Percentiles rank a stretch among this genome's conserved stretches.
phyloP scores from a whole-genome alignment of 2,797 vertebrate genomes.

The Amblyopsis hoosieri region DNA sequence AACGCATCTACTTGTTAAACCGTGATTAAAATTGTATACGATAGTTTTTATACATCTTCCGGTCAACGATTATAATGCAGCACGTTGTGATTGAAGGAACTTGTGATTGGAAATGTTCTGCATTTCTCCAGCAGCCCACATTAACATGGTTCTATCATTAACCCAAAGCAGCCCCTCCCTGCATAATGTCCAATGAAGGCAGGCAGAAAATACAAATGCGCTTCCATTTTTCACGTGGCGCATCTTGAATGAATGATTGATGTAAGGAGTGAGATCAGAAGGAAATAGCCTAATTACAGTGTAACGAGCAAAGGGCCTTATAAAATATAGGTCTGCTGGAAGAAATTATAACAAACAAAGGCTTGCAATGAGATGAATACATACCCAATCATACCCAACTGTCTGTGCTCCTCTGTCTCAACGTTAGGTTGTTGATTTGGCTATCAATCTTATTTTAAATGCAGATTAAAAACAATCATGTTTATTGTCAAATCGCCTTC shows the following conservation, averaged over 20 bases:
- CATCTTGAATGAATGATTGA: constrained; percentile 77
- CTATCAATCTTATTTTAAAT: constrained; percentile 25
- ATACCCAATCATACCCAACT: not conserved
- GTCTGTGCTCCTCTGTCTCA: not conserved
- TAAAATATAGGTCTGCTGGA: constrained; percentile 63
- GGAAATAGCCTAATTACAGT: constrained; percentile 68
- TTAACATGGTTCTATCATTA: constrained; percentile 73
- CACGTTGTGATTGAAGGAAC: constrained; percentile 67
- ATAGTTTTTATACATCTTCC: constrained; percentile 74
- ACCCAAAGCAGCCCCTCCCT: constrained; percentile 51
- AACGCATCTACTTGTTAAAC: constrained; percentile 82
- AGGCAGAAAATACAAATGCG: constrained; percentile 49
- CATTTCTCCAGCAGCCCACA: constrained; percentile 50
- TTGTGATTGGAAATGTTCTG: constrained; percentile 74
- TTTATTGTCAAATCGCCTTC: constrained; percentile 72
- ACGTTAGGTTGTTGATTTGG: constrained; percentile 17
- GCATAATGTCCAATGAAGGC: constrained; percentile 50
- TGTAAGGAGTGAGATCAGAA: constrained; percentile 67
- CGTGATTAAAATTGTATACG: constrained; percentile 76
- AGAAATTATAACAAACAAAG: constrained; percentile 16
- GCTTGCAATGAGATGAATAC: not conserved
- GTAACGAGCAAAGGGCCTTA: constrained; percentile 67
- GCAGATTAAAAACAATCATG: constrained; percentile 56
- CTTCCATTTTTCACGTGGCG: constrained; percentile 44
- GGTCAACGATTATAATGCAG: constrained; percentile 78